These are phyloP conservation scores for Sycobia sp. DNA, from an alignment of 1,140 invertebrate genomes.

Conservation along the genomic window DNA sequence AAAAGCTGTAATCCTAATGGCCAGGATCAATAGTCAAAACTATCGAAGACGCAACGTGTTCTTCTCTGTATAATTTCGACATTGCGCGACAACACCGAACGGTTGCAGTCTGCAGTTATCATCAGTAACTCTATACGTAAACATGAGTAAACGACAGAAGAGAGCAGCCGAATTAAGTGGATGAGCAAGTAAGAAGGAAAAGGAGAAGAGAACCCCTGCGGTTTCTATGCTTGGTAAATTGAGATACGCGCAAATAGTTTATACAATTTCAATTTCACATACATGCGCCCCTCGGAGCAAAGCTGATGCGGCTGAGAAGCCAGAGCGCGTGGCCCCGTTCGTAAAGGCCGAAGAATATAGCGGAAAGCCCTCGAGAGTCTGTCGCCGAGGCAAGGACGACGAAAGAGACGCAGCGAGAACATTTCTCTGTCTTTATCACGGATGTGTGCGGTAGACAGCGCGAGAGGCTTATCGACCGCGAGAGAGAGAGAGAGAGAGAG, in stretches of 20 bases:
- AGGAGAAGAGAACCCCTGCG: too few species aligned
- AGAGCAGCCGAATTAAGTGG: too few species aligned
- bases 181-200: too few species aligned
- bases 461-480: not conserved
- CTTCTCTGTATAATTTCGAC: too few species aligned
- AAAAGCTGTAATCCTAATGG: slow-evolving; percentile 10
- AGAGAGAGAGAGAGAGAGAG: not conserved
- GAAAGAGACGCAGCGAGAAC: slow-evolving; percentile 1
- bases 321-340: slow-evolving; percentile 5
- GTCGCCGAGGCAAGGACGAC: slow-evolving; percentile 2
- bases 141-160: too few species aligned
- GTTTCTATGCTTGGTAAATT: too few species aligned
- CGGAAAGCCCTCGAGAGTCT: slow-evolving; percentile 28
- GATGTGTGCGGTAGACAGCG: not conserved
- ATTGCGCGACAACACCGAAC: too few species aligned
- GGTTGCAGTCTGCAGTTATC: too few species aligned
- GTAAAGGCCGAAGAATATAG: slow-evolving; percentile 17
- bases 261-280: slow-evolving; percentile 53
- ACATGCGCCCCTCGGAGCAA: slow-evolving; percentile 45
- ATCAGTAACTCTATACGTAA: too few species aligned
- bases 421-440: not conserved
- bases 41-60: too few species aligned
- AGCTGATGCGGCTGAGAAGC: slow-evolving; percentile 13
- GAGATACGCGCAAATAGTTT: too few species aligned
- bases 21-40: slow-evolving; percentile 8